Base-by-base conservation (phyloP, 2,888 invertebrate species). In the Amblyjoppa proteus region DNA sequence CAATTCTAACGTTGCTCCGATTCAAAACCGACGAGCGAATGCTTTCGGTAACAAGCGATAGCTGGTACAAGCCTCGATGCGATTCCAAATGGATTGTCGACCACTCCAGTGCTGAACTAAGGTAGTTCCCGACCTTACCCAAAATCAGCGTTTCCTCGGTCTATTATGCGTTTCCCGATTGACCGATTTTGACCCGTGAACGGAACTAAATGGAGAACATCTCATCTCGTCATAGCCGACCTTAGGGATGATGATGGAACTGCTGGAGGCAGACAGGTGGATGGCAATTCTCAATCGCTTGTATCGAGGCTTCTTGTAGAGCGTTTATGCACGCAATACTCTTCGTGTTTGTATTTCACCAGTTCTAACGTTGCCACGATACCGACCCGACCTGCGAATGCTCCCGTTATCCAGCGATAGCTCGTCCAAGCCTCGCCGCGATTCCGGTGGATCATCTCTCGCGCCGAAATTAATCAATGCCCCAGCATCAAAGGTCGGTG, bases 381-480 rank as follows among this genome's bases (percentile, higher is more conserved):
- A 49, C 20, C 64, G 20, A 68, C 66, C 64, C 83, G 25, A 84
- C 58, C 74, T 79, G 69, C 80, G 56, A 58, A 70, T 66, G 51
- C 73, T 81, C 74, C 74, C 61, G 45, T 25, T 20, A 49, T 53
- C 69, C 64, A 77, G 70, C 56, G 81, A 77, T 70, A 74, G 82
- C 77, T 80, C 84, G 81, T 86, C 82, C 79, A 71, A 68, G 38
- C 64, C 34, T 13, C 13, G 31, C 64, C 20, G 41, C 45, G 88
- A 87, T 87, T 85, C 86, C 87, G 87, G 85, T 88, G 90, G 87
- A 88, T 88, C 87, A 89, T 91, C 87, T 89, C 88, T 91, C 91
- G 89, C 89, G 88, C 91, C 88, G 89, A 90, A 91, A 93, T 93
- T 93, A 93, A 93, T 93, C 93, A 93, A 92, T 90, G 92, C 89